Base-by-base conservation (phyloP, 35 echinoderm and acorn worm species). In the Strongylocentrotus purpuratus region DNA sequence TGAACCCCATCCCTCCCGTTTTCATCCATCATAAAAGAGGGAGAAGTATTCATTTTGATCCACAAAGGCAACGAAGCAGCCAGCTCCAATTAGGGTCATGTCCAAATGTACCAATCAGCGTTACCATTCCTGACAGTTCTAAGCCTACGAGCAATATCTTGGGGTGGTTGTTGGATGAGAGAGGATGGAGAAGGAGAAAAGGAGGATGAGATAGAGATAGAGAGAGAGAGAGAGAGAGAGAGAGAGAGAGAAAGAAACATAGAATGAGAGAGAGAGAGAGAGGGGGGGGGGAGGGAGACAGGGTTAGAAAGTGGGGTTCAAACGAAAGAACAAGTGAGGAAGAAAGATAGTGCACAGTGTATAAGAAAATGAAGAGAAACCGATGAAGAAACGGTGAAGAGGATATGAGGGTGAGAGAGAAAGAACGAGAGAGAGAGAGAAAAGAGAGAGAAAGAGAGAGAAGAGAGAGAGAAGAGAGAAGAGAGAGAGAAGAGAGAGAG, bases 51-150 rank as follows among this genome's bases (percentile, higher is more conserved):
- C 87, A 89, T 33, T 46, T 89, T 89, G 87, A 89, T 89, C 87
- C 45, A 89, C 87, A 89, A 89, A 89, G 87, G 87, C 87, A 89
- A 89, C 87, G 87, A 89, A 45, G 87, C 87, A 89, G 87, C 87
- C 87, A 89, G 32, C 87, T 89, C 87, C 87, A 89, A 89, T 89
- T 89, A 89, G 87, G 87, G 33, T 89, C 45, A 46, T 89, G 87
- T 89, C 45, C 87, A 89, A 89, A 89, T 89, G 87, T 33, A 89
- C 87, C 87, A 89, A 45, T 89, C 87, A 89, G 45, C 31, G 33
- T 89, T 89, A 89, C 87, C 87, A 89, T 45, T 89, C 20, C 33
- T 89, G 87, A 89, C 87, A 89, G 87, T 89, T 89, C 87, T 89
- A 33, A 89, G 87, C 87, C 87, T 46, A 89, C 12, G 87, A 89